Conservation (phyloP, 2,888 invertebrate genomes). For the Parnassius glacialis region DNA sequence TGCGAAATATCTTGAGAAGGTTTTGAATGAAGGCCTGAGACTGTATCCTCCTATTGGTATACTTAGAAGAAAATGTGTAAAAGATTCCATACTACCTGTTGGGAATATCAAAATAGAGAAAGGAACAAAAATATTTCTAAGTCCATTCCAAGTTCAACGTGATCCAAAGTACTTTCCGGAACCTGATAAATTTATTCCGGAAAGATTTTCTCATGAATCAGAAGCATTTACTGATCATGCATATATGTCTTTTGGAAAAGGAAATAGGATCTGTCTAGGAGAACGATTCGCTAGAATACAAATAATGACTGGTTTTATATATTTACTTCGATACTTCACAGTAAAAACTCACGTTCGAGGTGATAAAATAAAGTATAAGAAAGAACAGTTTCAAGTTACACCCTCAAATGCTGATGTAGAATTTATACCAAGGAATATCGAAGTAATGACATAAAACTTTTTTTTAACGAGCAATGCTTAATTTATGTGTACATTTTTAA, state of each 20-base stretch:
- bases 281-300: neutral
- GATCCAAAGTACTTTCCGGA: neutral
- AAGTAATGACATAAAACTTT: no score
- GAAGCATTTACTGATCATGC: no score
- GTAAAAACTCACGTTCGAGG: neutral
- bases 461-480: no score
- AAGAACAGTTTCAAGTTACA: constrained; percentile 3
- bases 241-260: neutral
- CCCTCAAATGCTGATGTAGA: neutral
- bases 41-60: neutral
- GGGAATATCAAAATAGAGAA: constrained; percentile 2
- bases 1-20: neutral
- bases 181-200: constrained; percentile 5
- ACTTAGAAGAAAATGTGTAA: neutral
- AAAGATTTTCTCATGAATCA: neutral
- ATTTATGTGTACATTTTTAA: no score
- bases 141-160: neutral
- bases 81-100: neutral
- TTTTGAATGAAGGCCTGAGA: neutral
- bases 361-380: constrained; percentile 1
- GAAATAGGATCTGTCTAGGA: constrained; percentile 2
- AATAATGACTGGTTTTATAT: neutral
- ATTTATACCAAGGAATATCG: no score
- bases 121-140: neutral
- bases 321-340: neutral